Conservation (phyloP, 2,888 invertebrate species). For the Rhogogaster chlorosoma region DNA sequence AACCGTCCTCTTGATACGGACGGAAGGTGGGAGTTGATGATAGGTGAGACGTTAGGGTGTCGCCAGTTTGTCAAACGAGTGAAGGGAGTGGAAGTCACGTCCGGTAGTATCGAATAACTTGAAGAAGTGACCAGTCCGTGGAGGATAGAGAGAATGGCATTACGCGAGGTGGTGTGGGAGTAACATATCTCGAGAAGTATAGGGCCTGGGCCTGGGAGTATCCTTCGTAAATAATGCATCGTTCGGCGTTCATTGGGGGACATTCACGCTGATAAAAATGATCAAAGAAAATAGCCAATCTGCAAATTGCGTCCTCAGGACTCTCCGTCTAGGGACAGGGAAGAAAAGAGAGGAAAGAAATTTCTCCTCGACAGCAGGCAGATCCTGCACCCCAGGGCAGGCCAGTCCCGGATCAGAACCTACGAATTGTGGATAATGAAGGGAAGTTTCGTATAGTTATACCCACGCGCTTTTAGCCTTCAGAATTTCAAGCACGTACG, state of each 20-base stretch:
- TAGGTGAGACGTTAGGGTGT: not conserved
- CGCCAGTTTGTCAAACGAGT: not conserved
- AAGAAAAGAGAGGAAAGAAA: not conserved
- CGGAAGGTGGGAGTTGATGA: not conserved
- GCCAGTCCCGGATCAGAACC: conserved; percentile 32
- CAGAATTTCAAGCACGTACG: conserved; percentile 42
- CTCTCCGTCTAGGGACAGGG: not conserved
- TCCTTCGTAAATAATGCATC: conserved; percentile 49
- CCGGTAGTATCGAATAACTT: conserved; percentile 19
- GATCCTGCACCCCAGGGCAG: not conserved
- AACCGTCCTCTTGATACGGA: not conserved
- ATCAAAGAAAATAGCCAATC: conserved; percentile 48
- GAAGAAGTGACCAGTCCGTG: conserved; percentile 36
- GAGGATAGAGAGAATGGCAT: conserved; percentile 16
- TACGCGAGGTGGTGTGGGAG: not conserved
- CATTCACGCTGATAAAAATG: conserved; percentile 15
- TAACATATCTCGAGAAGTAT: not conserved
- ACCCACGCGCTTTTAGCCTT: not conserved
- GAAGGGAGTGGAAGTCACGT: conserved; percentile 21
- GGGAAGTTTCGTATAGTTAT: conserved; percentile 28
- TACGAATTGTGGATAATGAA: conserved; percentile 43
- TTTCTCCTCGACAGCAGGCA: not conserved
- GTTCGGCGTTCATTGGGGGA: conserved; percentile 1
- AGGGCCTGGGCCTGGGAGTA: not conserved
- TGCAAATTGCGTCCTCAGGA: conserved; percentile 26